phyloP scores from a whole-genome alignment of 1,140 invertebrate species.

The Saxidomus purpurata region DNA sequence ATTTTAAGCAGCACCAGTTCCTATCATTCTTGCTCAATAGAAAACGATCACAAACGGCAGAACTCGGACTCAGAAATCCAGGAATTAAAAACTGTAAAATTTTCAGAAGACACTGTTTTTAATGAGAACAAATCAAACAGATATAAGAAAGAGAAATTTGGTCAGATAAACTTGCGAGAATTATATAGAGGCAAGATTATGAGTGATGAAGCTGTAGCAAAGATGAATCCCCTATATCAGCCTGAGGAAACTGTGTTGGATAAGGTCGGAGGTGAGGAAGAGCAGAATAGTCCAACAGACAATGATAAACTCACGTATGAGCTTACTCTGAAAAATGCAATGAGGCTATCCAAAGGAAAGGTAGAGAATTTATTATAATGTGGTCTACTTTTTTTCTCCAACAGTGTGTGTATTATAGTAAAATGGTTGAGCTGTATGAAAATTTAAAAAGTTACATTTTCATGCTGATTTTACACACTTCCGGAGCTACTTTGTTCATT shows the following conservation, averaged over 20 bases:
- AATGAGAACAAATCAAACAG: conserved; percentile 73
- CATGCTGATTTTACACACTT: too few species aligned
- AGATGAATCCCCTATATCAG: conserved; percentile 69
- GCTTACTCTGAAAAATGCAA: conserved; percentile 44
- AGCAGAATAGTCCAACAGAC: conserved; percentile 59
- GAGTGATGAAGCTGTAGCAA: conserved; percentile 65
- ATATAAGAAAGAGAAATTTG: conserved; percentile 69
- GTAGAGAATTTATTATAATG: conserved; percentile 3
- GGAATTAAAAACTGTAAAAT: conserved; percentile 73
- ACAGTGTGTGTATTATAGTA: too few species aligned
- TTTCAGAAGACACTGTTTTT: conserved; percentile 75
- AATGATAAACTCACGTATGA: conserved; percentile 68
- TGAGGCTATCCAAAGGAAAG: conserved; percentile 37
- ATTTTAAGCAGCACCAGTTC: conserved; percentile 32
- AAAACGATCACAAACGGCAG: conserved; percentile 14
- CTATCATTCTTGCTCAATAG: neutral
- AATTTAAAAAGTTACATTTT: too few species aligned
- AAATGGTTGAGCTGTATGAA: too few species aligned
- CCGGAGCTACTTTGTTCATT: too few species aligned
- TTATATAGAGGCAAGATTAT: conserved; percentile 64
- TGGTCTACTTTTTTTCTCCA: too few species aligned
- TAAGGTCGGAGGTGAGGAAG: neutral
- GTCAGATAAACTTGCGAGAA: conserved; percentile 60
- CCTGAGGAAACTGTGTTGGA: conserved; percentile 46
- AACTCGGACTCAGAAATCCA: conserved; percentile 57